phyloP scores from a whole-genome alignment of 64 coral and sea anemone genomes.

The Montipora capricornis region DNA sequence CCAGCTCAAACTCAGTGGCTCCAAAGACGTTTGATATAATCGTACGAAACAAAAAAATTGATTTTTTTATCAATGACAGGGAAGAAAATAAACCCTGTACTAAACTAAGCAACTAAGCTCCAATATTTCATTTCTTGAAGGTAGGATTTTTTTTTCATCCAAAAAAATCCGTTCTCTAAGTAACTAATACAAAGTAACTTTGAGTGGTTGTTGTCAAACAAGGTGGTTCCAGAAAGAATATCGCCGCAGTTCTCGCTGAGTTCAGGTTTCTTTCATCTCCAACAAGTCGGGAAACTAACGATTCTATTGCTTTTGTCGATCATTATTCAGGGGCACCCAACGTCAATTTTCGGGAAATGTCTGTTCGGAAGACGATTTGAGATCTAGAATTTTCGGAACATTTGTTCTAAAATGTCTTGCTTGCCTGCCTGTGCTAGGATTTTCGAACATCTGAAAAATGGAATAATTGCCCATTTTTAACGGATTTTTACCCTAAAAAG shows the following conservation, averaged over 20 bases:
- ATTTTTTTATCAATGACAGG: not conserved
- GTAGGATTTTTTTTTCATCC: conserved; percentile 3
- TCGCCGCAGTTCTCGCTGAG: not conserved
- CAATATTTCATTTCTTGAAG: conserved; percentile 31
- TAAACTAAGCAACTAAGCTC: not conserved
- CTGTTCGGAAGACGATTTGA: too few relatives aligned
- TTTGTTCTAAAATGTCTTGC: too few relatives aligned
- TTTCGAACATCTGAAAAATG: too few relatives aligned
- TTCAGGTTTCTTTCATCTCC: not conserved
- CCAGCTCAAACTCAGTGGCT: too few relatives aligned
- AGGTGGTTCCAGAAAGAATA: not conserved
- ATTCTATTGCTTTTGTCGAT: not conserved
- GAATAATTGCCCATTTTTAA: too few relatives aligned
- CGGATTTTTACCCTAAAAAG: too few relatives aligned
- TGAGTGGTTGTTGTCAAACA: not conserved
- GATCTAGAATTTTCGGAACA: too few relatives aligned
- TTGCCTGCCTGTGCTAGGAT: too few relatives aligned
- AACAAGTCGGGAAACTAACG: not conserved
- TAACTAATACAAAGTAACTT: conserved; percentile 9
- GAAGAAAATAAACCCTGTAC: not conserved
- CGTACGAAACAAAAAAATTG: too few relatives aligned
- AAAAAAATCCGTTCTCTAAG: conserved; percentile 10
- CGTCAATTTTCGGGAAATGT: too few relatives aligned
- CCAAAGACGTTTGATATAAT: too few relatives aligned
- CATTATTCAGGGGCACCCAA: too few relatives aligned